Conservation (phyloP, 2,888 invertebrate species). For the Hyles lineata region DNA sequence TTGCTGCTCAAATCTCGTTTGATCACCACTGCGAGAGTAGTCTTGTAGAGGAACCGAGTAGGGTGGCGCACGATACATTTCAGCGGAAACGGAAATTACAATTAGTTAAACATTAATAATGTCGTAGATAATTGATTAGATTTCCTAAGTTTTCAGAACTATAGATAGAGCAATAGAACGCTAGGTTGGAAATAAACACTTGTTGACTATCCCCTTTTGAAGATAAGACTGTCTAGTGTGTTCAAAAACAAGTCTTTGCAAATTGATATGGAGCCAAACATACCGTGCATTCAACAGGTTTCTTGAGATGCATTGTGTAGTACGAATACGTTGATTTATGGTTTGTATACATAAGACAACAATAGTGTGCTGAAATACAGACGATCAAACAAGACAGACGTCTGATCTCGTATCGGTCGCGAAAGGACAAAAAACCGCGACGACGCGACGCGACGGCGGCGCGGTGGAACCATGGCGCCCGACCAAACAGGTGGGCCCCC, state of each 20-base stretch:
- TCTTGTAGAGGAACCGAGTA: not conserved
- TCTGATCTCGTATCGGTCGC: conserved; percentile 46
- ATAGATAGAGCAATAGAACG: no score
- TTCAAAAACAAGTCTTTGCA: no score
- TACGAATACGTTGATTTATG: no score
- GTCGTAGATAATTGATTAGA: no score
- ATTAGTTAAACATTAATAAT: not conserved
- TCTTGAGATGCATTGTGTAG: no score
- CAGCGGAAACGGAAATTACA: not conserved
- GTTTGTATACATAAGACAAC: no score
- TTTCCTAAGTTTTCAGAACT: no score
- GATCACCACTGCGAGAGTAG: not conserved
- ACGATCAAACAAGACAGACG: not conserved
- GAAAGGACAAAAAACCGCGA: conserved; percentile 74
- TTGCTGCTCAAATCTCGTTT: not conserved
- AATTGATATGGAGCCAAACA: no score
- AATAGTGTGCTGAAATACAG: not conserved
- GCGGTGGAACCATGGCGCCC: conserved; percentile 32
- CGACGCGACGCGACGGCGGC: conserved; percentile 54
- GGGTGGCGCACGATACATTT: not conserved
- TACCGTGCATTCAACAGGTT: no score
- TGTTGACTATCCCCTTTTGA: no score
- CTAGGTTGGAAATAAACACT: no score
- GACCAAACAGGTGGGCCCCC: conserved; percentile 45
- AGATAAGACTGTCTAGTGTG: no score